These are phyloP conservation scores for Phalera bucephala DNA, from an alignment of 2,888 invertebrate species.

Conservation along the genomic window DNA sequence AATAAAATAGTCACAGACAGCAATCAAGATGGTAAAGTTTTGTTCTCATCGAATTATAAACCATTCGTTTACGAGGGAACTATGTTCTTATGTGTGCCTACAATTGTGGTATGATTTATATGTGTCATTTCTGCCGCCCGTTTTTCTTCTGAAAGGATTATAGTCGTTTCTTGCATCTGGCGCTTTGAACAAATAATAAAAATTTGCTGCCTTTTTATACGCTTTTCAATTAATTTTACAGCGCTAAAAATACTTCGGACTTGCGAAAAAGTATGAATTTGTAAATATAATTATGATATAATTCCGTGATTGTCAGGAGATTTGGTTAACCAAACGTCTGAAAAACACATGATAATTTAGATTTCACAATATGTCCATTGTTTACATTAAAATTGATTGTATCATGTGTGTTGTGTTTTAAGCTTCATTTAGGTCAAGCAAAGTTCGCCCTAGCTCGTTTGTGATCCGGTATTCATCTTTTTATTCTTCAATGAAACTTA, in stretches of 20 bases:
- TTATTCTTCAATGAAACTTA: constrained; percentile 6
- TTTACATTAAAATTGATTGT: constrained; percentile 8
- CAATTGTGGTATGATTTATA: constrained; percentile 37
- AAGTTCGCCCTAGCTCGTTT: too few relatives aligned
- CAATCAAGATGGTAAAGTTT: too few relatives aligned
- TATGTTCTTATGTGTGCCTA: constrained; percentile 12
- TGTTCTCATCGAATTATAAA: too few relatives aligned
- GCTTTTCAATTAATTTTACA: too few relatives aligned
- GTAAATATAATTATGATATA: too few relatives aligned
- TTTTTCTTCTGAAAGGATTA: constrained; percentile 18
- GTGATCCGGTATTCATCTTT: too few relatives aligned
- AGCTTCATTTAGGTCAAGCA: constrained; percentile 7
- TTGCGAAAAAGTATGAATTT: too few relatives aligned
- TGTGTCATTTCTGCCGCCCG: constrained; percentile 31
- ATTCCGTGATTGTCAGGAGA: too few relatives aligned
- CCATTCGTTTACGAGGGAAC: too few relatives aligned
- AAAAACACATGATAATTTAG: background rate
- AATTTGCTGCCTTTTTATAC: too few relatives aligned
- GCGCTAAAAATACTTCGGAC: too few relatives aligned
- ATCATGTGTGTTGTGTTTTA: constrained; percentile 6
- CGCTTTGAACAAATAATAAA: constrained; percentile 20
- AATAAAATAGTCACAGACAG: too few relatives aligned
- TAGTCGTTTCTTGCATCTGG: constrained; percentile 36
- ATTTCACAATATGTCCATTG: constrained; percentile 8
- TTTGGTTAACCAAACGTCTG: background rate